Base-by-base conservation (phyloP, 2,113 vertebrate species). In the Leptobrachium ailaonicum region DNA sequence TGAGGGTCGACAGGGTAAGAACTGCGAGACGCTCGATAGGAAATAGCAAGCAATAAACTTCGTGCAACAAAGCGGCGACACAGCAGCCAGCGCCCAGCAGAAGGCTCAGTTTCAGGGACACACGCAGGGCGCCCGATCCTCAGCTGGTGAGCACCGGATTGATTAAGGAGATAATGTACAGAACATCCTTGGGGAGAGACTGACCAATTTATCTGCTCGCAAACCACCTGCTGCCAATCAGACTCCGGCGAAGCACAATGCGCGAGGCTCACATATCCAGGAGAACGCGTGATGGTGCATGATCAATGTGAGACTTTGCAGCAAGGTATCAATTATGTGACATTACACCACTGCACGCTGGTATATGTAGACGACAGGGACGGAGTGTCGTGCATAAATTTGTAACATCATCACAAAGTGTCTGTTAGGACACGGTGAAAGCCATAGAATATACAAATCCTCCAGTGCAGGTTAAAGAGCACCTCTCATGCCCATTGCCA, bases 191-290 rank as follows among this genome's bases (percentile, higher is more conserved):
- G 62, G 77, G 77, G 77, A 66, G 8, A 50, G 69, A 7, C 2
- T 11, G 67, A 14, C 7, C 6, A 72, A 66, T 50, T 10, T 66
- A 72, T 71, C 69, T 32, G 69, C 77, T 40, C 11, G 32, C 40
- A 50, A 11, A 53, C 77, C 77, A 79, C 77, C 77, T 79, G 77
- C 77, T 72, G 77, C 77, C 69, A 79, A 66, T 79, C 69, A 72
- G 14, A 50, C 53, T 62, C 54, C 41, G 56, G 62, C 56, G 2
- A n/a, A 63, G 68, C 76, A 12, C 13, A 53, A 50, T 41, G 56
- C 45, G 8, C 40, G 54, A 8, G 20, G 60, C 14, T 53, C 77
- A 62, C n/a, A 71, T 71, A 71, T 62, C 43, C 43, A 41, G 42
- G 14, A 77, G 47, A 70, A 66, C 68, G 68, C 41, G 56, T 71